Evolutionary conservation across 2,113 vertebrate genomes (phyloP).

Genomic region (Podiceps cristatus): DNA sequence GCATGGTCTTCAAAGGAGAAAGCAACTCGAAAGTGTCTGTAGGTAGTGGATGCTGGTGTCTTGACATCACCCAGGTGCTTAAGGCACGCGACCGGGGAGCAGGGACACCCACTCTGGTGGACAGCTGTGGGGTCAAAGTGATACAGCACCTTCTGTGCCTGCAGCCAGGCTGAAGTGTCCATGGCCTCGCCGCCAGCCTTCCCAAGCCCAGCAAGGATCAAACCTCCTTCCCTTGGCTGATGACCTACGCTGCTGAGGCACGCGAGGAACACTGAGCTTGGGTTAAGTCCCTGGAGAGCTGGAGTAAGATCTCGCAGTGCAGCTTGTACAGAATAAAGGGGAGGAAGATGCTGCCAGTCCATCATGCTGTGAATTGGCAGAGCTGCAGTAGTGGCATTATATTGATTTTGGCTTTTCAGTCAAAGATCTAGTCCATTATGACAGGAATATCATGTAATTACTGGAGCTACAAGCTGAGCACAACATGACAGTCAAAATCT

Average conservation of each 20-base stretch:
- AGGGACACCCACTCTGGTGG: background rate
- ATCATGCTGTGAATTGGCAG: background rate
- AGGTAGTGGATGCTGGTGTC: background rate
- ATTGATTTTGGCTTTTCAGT: background rate
- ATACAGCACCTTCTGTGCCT: background rate
- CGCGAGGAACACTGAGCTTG: background rate
- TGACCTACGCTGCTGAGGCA: background rate
- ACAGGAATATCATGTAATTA: background rate
- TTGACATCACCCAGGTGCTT: too few species aligned
- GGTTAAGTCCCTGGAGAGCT: background rate
- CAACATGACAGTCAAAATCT: background rate
- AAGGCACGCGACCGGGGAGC: accelerated
- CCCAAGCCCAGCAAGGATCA: too few species aligned
- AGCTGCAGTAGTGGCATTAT: background rate
- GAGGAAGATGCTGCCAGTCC: background rate
- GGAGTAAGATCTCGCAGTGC: background rate
- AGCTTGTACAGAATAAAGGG: background rate
- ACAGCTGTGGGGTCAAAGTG: background rate
- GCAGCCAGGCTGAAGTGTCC: background rate
- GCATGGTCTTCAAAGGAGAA: background rate
- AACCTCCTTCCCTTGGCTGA: background rate
- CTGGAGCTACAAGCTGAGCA: background rate
- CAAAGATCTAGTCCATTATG: background rate
- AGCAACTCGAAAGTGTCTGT: background rate
- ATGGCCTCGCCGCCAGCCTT: background rate